These are phyloP conservation scores for Lagocephalus sceleratus DNA, from an alignment of 2,797 vertebrate genomes.

Conservation along the genomic window DNA sequence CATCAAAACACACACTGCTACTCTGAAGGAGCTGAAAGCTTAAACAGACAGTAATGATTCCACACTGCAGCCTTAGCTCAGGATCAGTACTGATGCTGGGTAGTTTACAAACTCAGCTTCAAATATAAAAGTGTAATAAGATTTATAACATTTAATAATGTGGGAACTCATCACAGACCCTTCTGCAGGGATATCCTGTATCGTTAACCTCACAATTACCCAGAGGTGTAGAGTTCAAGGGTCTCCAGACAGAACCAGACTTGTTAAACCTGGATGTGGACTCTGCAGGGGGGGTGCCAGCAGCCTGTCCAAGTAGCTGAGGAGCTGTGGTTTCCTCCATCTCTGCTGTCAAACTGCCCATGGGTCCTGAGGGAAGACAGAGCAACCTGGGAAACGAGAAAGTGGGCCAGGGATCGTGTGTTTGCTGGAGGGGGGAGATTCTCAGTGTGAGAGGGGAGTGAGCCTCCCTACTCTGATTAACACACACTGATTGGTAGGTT, in stretches of 20 bases:
- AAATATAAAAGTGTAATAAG: conserved; percentile 7
- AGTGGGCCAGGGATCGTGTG: conserved; percentile 40
- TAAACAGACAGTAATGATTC: no score
- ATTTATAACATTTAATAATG: no score
- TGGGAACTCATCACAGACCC: not conserved
- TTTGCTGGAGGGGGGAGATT: conserved; percentile 7
- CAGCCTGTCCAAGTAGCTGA: conserved; percentile 43
- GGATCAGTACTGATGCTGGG: not conserved
- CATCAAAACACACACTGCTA: no score
- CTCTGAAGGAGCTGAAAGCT: no score
- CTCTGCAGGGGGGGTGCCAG: conserved; percentile 2
- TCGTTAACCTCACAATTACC: conserved; percentile 9
- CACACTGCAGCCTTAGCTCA: no score
- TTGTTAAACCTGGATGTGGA: conserved; percentile 15
- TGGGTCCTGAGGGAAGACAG: conserved; percentile 58
- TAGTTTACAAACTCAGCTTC: not conserved
- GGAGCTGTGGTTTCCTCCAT: conserved; percentile 61
- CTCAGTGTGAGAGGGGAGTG: conserved; percentile 11
- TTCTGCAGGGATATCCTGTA: conserved; percentile 4
- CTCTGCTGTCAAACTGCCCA: conserved; percentile 48
- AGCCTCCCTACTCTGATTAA: not conserved
- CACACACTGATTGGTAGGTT: not conserved
- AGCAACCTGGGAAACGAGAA: conserved; percentile 60
- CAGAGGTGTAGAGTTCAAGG: conserved; percentile 28
- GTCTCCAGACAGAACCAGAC: conserved; percentile 44